Percentiles rank a stretch among this genome's conserved stretches.
These are phyloP conservation scores for Ophioderma brevispina DNA, from an alignment of 35 echinoderm and acorn worm genomes.

Conservation along the genomic window DNA sequence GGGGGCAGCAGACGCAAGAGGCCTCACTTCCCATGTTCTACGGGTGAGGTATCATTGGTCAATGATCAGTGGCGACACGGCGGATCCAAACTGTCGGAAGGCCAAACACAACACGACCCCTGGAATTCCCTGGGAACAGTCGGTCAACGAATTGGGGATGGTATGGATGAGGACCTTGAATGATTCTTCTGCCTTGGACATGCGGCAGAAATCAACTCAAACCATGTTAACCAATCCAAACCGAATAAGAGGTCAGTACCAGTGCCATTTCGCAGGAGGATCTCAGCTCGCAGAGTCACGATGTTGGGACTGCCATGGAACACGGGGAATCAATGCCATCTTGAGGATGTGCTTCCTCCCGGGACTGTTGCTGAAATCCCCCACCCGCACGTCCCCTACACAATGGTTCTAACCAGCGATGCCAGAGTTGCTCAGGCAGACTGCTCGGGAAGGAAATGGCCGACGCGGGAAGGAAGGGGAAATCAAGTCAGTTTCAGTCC, in stretches of 20 bases:
- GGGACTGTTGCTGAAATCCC: neutral
- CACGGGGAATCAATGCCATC: neutral
- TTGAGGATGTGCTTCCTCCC: neutral
- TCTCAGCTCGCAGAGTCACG: neutral
- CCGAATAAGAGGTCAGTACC: neutral
- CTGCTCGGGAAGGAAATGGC: neutral
- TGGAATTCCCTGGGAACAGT: neutral
- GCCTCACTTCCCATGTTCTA: neutral
- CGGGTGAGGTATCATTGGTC: neutral
- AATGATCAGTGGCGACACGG: neutral
- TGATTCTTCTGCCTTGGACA: constrained; percentile 75
- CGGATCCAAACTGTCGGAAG: neutral
- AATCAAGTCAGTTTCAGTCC: constrained; percentile 19
- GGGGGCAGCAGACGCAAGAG: neutral
- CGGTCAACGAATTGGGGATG: constrained; percentile 8
- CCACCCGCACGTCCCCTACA: neutral
- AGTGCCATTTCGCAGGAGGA: neutral
- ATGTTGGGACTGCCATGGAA: neutral
- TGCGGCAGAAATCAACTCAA: constrained; percentile 80
- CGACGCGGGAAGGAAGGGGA: neutral
- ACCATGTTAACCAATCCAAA: constrained; percentile 10
- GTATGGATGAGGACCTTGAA: constrained; percentile 22
- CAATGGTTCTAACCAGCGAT: neutral
- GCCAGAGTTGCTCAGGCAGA: neutral
- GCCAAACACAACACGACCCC: constrained; percentile 58